A percentile compares a stretch with the other conserved stretches of the same genome.
Evolutionary conservation across 92 coral and sea anemone genomes (phyloP).

Genomic region (Phenganax marumi): DNA sequence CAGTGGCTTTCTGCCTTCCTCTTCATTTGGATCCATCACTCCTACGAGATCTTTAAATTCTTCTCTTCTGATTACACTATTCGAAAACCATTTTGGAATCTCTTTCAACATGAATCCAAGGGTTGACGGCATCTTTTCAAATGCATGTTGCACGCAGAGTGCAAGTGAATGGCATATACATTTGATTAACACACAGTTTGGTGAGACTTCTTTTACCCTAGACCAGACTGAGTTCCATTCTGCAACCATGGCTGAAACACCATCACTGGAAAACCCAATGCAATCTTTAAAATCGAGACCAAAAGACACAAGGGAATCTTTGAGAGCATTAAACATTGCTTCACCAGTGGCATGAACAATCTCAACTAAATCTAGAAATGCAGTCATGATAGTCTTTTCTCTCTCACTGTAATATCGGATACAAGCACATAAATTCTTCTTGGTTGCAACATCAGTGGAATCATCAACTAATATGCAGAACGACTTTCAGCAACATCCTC

Average conservation of each 20-base stretch:
- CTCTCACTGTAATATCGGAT: background rate
- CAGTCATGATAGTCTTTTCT: background rate
- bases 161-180: conserved; percentile 2
- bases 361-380: background rate
- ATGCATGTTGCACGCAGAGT: background rate
- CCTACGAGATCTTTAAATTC: conserved; percentile 24
- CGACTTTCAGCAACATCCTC: background rate
- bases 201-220: background rate
- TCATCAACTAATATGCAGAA: conserved; percentile 1
- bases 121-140: no score
- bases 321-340: conserved; percentile 14
- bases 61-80: conserved; percentile 6
- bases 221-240: background rate
- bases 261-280: conserved; percentile 15
- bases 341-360: conserved; percentile 23
- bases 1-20: no score
- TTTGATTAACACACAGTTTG: conserved; percentile 9
- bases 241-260: conserved; percentile 7
- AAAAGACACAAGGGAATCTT: conserved; percentile 1
- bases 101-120: background rate
- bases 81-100: conserved; percentile 11
- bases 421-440: background rate
- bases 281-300: background rate
- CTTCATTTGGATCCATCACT: no score
- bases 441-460: background rate